Evolutionary conservation across 2,888 invertebrate species (phyloP).

Genomic region (Nudaria mundana): DNA sequence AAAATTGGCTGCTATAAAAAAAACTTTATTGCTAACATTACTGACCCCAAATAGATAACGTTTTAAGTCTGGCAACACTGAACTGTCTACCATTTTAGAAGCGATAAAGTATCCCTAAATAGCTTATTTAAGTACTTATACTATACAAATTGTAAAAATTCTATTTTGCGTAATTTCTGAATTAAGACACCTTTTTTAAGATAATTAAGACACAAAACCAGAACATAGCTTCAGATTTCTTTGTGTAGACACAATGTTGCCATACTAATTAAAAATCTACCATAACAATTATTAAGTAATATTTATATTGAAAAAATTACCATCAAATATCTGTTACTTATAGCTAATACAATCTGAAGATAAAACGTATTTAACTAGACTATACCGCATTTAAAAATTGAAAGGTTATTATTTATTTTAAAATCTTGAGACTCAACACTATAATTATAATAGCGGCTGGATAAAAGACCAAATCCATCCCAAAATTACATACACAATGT

Average conservation of each 20-base stretch:
- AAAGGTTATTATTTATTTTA: not conserved
- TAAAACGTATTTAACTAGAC: not conserved
- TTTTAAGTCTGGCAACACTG: constrained; percentile 25
- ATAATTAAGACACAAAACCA: no score
- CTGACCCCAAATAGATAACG: constrained; percentile 35
- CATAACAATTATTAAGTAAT: constrained; percentile 12
- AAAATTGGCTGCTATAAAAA: not conserved
- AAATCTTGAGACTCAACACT: not conserved
- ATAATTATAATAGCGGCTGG: no score
- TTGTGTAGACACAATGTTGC: constrained; percentile 18
- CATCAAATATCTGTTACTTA: no score
- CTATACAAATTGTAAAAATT: no score
- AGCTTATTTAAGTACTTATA: no score
- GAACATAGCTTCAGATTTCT: no score
- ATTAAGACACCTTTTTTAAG: no score
- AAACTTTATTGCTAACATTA: constrained; percentile 19
- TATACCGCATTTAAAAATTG: constrained; percentile 1
- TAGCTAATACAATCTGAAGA: constrained; percentile 4
- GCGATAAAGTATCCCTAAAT: not conserved
- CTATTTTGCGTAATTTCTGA: no score
- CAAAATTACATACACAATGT: no score
- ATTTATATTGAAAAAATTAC: constrained; percentile 5
- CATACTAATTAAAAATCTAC: constrained; percentile 18
- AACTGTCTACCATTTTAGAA: constrained; percentile 2
- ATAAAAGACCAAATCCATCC: no score